Evolutionary conservation across 2,888 invertebrate genomes (phyloP).

Genomic region (Mesopsocus fuscifrons): DNA sequence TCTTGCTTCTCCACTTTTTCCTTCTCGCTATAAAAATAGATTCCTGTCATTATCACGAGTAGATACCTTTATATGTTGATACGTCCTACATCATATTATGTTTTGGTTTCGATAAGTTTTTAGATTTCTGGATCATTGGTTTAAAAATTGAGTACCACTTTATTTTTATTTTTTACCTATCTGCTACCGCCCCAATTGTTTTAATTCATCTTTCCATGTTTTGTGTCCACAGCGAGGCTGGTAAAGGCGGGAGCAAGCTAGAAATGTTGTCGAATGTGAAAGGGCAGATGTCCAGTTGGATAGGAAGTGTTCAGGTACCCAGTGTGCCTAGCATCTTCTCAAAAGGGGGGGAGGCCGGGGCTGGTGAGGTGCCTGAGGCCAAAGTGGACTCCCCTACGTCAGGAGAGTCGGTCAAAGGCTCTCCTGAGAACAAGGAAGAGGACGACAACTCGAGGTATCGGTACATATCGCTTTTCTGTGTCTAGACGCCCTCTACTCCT

Average conservation of each 20-base stretch:
- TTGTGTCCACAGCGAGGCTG: slow-evolving; percentile 1
- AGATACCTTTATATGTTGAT: no score
- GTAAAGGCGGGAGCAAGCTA: slow-evolving; percentile 33
- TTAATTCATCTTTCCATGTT: no score
- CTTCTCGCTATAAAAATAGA: no score
- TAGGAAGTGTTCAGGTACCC: slow-evolving; percentile 35
- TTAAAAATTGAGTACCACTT: no score
- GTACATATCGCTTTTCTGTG: slow-evolving; percentile 7
- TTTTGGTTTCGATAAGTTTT: no score
- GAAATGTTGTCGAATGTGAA: slow-evolving; percentile 77
- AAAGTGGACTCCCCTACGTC: slow-evolving; percentile 30
- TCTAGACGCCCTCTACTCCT: not conserved
- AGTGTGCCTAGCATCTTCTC: slow-evolving; percentile 40
- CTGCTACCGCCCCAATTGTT: no score
- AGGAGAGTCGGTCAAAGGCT: slow-evolving; percentile 27
- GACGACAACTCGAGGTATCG: slow-evolving; percentile 71
- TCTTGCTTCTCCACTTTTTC: no score
- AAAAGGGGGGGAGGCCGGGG: slow-evolving; percentile 23
- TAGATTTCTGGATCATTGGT: no score
- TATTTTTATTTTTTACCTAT: no score
- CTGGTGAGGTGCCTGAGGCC: slow-evolving; percentile 19
- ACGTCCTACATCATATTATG: no score
- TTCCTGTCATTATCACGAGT: no score
- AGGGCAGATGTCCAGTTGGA: slow-evolving; percentile 70
- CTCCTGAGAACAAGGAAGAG: slow-evolving; percentile 34